Conservation (phyloP, 2,113 vertebrate species). For the Dendropsophus ebraccatus region DNA sequence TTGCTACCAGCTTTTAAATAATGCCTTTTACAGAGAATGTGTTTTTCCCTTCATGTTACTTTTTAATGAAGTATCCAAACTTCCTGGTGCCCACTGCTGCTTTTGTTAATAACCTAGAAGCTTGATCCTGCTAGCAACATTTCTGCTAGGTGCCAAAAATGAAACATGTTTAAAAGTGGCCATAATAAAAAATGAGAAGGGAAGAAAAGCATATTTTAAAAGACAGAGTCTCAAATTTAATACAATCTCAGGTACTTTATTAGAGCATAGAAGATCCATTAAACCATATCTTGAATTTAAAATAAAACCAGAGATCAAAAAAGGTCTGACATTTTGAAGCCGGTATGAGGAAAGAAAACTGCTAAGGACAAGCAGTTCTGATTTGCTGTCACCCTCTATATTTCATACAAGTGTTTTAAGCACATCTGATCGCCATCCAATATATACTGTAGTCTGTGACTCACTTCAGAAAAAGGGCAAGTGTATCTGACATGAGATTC, state of each 20-base stretch:
- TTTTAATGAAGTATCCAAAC: slow-evolving; percentile 8
- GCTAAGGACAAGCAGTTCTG: background rate
- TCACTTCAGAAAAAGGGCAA: background rate
- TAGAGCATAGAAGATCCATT: background rate
- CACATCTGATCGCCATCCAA: background rate
- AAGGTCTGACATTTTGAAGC: slow-evolving; percentile 8
- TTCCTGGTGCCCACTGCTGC: slow-evolving; percentile 22
- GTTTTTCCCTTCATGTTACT: background rate
- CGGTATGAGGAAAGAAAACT: background rate
- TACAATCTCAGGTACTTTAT: background rate
- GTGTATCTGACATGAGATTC: background rate
- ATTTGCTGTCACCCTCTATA: slow-evolving; percentile 16
- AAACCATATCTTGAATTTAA: background rate
- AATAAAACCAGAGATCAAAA: background rate
- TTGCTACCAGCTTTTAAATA: slow-evolving; percentile 5
- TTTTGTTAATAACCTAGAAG: slow-evolving; percentile 21
- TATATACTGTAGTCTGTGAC: background rate
- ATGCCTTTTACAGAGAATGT: background rate
- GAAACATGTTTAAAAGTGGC: background rate
- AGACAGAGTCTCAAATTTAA: background rate
- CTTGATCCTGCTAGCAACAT: slow-evolving; percentile 5
- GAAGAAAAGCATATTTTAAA: background rate
- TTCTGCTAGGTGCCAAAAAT: background rate
- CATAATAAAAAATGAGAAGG: background rate
- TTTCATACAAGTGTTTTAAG: background rate